Evolutionary conservation across 1,140 invertebrate species (phyloP).

Genomic region (Agrypnia vestita): DNA sequence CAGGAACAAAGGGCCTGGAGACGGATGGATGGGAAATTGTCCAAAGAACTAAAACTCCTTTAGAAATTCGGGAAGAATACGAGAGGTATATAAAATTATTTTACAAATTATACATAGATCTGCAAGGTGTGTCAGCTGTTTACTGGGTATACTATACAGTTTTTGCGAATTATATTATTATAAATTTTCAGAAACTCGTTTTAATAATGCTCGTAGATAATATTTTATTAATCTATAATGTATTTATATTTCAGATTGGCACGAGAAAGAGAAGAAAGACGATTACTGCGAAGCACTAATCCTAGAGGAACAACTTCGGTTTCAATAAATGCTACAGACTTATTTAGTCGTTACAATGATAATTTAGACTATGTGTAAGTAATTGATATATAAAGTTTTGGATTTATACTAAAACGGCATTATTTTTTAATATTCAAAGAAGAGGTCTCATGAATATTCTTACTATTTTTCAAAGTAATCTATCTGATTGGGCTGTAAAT

Average conservation of each 20-base stretch:
- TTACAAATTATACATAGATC: not conserved
- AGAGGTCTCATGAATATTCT: not conserved
- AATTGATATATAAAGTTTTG: no score
- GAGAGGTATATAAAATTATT: slow-evolving; percentile 77
- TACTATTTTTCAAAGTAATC: no score
- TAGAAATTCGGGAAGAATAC: slow-evolving; percentile 93
- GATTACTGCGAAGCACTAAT: slow-evolving; percentile 90
- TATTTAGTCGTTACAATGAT: slow-evolving; percentile 89
- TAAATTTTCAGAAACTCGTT: no score
- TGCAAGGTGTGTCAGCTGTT: no score
- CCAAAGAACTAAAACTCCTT: slow-evolving; percentile 87
- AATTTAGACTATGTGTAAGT: slow-evolving; percentile 73
- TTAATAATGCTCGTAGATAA: no score
- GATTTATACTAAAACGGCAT: no score
- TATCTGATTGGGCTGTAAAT: no score
- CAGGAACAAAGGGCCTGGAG: slow-evolving; percentile 79
- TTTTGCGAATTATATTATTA: no score
- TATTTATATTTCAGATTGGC: slow-evolving; percentile 64
- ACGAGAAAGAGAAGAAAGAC: slow-evolving; percentile 85
- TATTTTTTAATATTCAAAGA: no score
- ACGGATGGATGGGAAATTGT: slow-evolving; percentile 93
- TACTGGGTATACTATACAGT: no score
- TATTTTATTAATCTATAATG: not conserved
- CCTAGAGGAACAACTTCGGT: slow-evolving; percentile 90
- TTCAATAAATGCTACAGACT: slow-evolving; percentile 93